Percentiles rank a stretch among this genome's conserved stretches.
Conservation (phyloP, 2,113 vertebrate species). For the Brevimyrus niger region DNA sequence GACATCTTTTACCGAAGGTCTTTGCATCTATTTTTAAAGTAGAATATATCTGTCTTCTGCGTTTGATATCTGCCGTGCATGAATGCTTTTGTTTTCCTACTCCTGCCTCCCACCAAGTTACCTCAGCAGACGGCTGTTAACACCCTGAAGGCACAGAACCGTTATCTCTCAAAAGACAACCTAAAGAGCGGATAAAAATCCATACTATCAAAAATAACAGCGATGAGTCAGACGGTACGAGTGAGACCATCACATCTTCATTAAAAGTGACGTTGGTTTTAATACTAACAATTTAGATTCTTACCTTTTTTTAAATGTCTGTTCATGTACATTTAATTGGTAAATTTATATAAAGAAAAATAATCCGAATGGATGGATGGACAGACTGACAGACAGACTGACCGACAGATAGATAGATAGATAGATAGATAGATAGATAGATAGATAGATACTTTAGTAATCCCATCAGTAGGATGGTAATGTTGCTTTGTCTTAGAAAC, state of each 20-base stretch:
- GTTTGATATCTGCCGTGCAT: background rate
- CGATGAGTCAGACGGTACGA: background rate
- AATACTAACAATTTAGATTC: background rate
- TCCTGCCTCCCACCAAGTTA: background rate
- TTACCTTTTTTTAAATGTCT: background rate
- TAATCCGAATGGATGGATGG: background rate
- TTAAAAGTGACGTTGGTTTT: background rate
- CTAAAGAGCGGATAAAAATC: background rate
- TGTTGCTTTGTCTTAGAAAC: background rate
- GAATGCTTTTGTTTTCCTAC: background rate
- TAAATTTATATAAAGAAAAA: background rate
- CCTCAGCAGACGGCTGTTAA: background rate
- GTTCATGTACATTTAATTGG: background rate
- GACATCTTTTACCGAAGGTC: background rate
- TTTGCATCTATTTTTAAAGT: background rate
- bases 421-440: too few relatives aligned
- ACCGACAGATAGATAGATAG: too few relatives aligned
- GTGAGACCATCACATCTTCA: background rate
- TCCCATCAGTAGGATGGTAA: background rate
- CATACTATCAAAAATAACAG: background rate
- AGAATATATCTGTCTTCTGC: background rate
- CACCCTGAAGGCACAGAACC: background rate
- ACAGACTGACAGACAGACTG: too few relatives aligned
- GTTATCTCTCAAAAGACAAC: background rate
- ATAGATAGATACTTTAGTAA: too few relatives aligned